A percentile compares a stretch with the other conserved stretches of the same genome.
Evolutionary conservation across 2,888 invertebrate genomes (phyloP).

Genomic region (Rhagonycha fulva): DNA sequence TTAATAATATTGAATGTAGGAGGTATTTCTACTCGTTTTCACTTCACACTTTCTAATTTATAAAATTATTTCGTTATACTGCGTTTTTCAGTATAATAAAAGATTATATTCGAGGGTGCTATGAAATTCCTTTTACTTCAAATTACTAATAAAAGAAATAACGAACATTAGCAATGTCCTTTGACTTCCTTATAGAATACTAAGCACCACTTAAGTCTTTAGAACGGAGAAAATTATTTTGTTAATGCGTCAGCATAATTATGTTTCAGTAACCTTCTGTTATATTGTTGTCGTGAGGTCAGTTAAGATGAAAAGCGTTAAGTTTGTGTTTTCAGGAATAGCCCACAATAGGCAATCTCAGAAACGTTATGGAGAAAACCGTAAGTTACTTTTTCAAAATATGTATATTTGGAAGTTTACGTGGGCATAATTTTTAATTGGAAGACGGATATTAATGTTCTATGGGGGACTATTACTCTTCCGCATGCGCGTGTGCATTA

Average conservation of each 20-base stretch:
- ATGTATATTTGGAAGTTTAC: neutral
- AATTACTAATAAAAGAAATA: neutral
- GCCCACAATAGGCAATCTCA: neutral
- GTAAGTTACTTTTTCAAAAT: neutral
- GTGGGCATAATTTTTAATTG: neutral
- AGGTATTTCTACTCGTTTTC: neutral
- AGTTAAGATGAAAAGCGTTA: neutral
- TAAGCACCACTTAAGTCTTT: neutral
- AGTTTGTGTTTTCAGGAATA: neutral
- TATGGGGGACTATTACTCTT: neutral
- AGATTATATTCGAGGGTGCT: neutral
- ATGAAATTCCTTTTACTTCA: neutral
- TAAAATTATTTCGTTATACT: neutral
- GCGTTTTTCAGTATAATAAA: neutral
- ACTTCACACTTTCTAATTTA: neutral
- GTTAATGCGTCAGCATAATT: neutral
- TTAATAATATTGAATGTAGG: conserved; percentile 24
- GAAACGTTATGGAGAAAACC: neutral
- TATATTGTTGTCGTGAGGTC: neutral
- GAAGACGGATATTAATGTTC: neutral
- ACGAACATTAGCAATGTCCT: neutral
- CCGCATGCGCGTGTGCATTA: neutral
- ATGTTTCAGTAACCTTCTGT: neutral
- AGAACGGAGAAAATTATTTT: neutral
- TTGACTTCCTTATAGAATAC: neutral